Evolutionary conservation across 2,888 invertebrate genomes (phyloP), one percentile per base, ranked within the genome.

Genomic region (Pandemis corylana): DNA sequence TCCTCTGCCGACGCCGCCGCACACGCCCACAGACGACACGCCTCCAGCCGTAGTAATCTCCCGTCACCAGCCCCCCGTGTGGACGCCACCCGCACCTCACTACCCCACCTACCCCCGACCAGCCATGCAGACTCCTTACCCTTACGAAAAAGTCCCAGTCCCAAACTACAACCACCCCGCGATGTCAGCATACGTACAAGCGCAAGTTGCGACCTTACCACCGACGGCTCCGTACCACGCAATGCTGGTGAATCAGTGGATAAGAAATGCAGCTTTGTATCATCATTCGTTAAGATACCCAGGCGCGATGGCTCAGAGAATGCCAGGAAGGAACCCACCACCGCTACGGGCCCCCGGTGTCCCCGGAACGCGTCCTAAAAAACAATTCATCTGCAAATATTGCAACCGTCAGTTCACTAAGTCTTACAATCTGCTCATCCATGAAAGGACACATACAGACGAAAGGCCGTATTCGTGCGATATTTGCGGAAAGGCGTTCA

Each of bases 331-430:
- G 74, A 95, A 92, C 80, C 94, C 95, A 56, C 95, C 95, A 0
- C 94, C 95, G 0, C 86, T 95, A 86, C 92, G 96, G 83, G 94
- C 95, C 0, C 95, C 95, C 1, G 94, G 95, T 67, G 93, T 92
- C 5, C 95, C 95, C 67, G 95, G 96, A 81, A 95, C 93, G 49
- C 94, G 97, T 78, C 97, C 97, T 65, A 97, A 97, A 89, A 97
- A 97, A 82, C 97, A 99, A 93, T 99, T 99, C 94, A 99, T 99
- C 86, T 99, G 99, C 96, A 98, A 98, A 93, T 99, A 97, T 93
- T 99, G 99, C 95, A 97, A 98, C 88, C 96, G 99, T 53, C 98
- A 99, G 88, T 99, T 99, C 94, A 99, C 99, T 79, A 99, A 99
- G 91, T 98, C 98, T 67, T 99, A 99, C 95, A 99, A 99, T 91